Base-by-base conservation (phyloP, 2,888 invertebrate species). In the Metacarcinus magister region DNA sequence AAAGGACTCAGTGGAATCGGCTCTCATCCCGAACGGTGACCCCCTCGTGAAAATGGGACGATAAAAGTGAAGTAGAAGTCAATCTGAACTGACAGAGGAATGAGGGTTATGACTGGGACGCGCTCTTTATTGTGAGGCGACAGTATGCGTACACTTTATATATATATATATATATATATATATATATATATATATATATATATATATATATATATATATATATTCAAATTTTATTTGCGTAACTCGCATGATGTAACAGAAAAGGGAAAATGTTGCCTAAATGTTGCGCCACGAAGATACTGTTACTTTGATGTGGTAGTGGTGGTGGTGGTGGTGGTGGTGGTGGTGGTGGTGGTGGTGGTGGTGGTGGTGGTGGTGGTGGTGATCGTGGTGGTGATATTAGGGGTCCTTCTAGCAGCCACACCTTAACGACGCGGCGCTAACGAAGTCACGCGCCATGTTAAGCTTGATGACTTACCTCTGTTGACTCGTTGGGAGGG, bases 21-120 rank as follows among this genome's bases (percentile, higher is more conserved):
- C 67, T 67, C 67, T 67, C 67, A 67, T 67, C n/a, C n/a, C 5
- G n/a, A 67, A 67, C 67, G 67, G 23, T 16, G 67, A 67, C 67
- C 67, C 67, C n/a, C 67, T 67, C 67, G 67, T 67, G 67, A 67
- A 67, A 67, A 67, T 67, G n/a, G 67, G 67, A 10, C 67, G n/a
- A 67, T 67, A 67, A 67, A n/a, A 16, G 23, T 67, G 67, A 67
- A 67, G 67, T 67, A 67, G 67, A 67, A 67, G 67, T 4, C 67
- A 67, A 67, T 67, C 67, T 67, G n/a, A 16, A 19, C n/a, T 67
- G 67, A 67, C n/a, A 23, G 67, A 67, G 67, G 67, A 67, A n/a
- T 67, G 67, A 16, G 60, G n/a, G 67, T n/a, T 67, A 67, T 67
- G n/a, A 67, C 19, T 16, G 23, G 4, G n/a, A 67, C n/a, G n/a